phyloP scores from a whole-genome alignment of 2,797 vertebrate species.

The Sebastes flavidus region DNA sequence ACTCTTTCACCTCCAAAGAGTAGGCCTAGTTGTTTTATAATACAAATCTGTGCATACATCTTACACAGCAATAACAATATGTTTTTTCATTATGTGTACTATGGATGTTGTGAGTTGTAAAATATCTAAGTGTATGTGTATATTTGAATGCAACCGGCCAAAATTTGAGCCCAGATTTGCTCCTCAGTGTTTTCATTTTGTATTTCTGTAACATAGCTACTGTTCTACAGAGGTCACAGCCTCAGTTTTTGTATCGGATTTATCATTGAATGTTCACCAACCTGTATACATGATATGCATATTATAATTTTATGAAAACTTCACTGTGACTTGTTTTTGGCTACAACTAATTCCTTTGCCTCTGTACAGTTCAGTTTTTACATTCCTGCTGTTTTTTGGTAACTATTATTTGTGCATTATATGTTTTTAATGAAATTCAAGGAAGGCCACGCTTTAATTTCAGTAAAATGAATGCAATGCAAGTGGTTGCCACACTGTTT shows the following conservation, averaged over 20 bases:
- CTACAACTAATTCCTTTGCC: conserved; percentile 38
- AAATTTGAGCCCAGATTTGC: conserved; percentile 35
- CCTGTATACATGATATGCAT: conserved; percentile 61
- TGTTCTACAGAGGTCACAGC: conserved; percentile 28
- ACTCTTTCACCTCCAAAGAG: conserved; percentile 72
- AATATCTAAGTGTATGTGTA: conserved; percentile 53
- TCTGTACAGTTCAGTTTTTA: conserved; percentile 35
- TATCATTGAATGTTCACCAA: conserved; percentile 51
- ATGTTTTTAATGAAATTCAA: conserved; percentile 14
- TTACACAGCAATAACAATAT: conserved; percentile 81
- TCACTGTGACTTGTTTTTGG: conserved; percentile 64
- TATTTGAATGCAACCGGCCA: conserved; percentile 60
- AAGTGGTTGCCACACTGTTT: conserved; percentile 22
- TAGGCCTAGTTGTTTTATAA: conserved; percentile 74
- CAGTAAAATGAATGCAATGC: conserved; percentile 11
- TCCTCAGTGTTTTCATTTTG: conserved; percentile 55
- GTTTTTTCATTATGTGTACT: conserved; percentile 65
- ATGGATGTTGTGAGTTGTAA: conserved; percentile 72
- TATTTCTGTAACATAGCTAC: conserved; percentile 44
- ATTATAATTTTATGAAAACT: conserved; percentile 33
- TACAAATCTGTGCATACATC: conserved; percentile 68
- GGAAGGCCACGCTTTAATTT: conserved; percentile 24
- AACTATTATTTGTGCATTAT: conserved; percentile 17
- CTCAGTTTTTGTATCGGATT: conserved; percentile 52
- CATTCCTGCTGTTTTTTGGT: conserved; percentile 35